Evolutionary conservation across 2,797 vertebrate species (phyloP).

Genomic region (Dicrostonyx torquatus): DNA sequence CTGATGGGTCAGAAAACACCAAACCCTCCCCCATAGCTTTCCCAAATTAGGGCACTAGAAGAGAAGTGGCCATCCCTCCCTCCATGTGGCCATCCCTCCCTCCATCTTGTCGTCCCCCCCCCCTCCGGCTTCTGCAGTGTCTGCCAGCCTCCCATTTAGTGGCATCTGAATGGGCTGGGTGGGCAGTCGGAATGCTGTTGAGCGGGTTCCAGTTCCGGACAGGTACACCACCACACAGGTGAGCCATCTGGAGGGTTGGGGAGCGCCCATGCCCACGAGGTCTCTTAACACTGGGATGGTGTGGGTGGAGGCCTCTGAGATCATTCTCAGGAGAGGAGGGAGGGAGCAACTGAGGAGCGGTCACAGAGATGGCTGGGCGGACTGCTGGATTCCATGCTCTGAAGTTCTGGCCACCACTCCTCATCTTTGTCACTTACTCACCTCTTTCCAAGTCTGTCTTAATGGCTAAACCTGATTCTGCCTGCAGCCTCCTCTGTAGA

Average conservation of each 20-base stretch:
- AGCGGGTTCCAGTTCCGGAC: background rate
- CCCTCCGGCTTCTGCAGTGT: background rate
- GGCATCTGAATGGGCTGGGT: background rate
- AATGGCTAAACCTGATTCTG: background rate
- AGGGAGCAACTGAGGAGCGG: background rate
- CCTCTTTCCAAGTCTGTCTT: background rate
- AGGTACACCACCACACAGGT: background rate
- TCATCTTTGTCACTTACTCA: background rate
- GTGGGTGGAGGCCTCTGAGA: background rate
- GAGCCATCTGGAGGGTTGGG: background rate
- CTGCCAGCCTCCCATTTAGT: background rate
- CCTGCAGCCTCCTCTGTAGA: background rate
- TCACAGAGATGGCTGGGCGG: background rate
- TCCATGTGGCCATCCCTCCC: too few species aligned
- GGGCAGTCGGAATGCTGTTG: background rate
- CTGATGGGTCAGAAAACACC: background rate
- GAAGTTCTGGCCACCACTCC: background rate
- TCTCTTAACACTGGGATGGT: background rate
- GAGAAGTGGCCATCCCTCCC: background rate
- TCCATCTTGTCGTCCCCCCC: too few species aligned
- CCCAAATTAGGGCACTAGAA: background rate
- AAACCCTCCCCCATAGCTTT: background rate
- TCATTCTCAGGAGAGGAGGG: background rate
- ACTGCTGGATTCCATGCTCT: background rate
- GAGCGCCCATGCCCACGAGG: too few species aligned